Evolutionary conservation across 1,140 invertebrate genomes (phyloP).

Genomic region (Drosophila mayri): DNA sequence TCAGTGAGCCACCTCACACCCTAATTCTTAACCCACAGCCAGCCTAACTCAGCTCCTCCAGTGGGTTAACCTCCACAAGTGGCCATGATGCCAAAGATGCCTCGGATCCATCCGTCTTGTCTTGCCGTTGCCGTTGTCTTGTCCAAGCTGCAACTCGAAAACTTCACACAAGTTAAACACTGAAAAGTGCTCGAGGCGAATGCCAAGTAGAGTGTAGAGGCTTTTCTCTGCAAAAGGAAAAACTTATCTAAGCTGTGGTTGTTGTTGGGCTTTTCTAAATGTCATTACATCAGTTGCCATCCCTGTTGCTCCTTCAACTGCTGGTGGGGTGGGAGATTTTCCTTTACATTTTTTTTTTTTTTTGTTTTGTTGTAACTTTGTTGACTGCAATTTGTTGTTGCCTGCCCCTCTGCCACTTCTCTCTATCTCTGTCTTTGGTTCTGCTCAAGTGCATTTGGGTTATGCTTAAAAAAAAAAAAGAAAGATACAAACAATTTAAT

Average conservation of each 20-base stretch:
- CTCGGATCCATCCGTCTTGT: conserved; percentile 44
- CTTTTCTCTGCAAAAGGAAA: conserved; percentile 57
- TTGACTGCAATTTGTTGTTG: conserved; percentile 30
- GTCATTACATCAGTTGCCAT: conserved; percentile 62
- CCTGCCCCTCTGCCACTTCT: background rate
- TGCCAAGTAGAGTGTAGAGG: conserved; percentile 46
- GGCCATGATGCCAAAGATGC: conserved; percentile 47
- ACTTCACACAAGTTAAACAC: conserved; percentile 81
- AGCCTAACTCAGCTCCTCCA: conserved; percentile 1
- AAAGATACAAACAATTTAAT: conserved; percentile 1
- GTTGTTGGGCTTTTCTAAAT: conserved; percentile 56
- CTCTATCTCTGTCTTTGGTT: conserved; percentile 11
- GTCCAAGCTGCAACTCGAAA: conserved; percentile 54
- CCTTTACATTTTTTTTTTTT: conserved; percentile 10
- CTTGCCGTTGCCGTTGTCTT: conserved; percentile 53
- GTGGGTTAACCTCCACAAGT: conserved; percentile 61
- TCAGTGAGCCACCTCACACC: conserved; percentile 5
- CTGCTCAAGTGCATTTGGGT: conserved; percentile 49
- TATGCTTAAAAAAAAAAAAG: conserved; percentile 28
- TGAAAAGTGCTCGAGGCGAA: conserved; percentile 71
- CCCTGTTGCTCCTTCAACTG: conserved; percentile 39
- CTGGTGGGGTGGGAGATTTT: conserved; percentile 10
- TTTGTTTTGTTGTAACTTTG: conserved; percentile 28
- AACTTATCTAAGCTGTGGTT: conserved; percentile 23
- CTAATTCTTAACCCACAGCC: conserved; percentile 1